Evolutionary conservation across 2,797 vertebrate genomes (phyloP).

Genomic region (Platyrinchus mystaceus): DNA sequence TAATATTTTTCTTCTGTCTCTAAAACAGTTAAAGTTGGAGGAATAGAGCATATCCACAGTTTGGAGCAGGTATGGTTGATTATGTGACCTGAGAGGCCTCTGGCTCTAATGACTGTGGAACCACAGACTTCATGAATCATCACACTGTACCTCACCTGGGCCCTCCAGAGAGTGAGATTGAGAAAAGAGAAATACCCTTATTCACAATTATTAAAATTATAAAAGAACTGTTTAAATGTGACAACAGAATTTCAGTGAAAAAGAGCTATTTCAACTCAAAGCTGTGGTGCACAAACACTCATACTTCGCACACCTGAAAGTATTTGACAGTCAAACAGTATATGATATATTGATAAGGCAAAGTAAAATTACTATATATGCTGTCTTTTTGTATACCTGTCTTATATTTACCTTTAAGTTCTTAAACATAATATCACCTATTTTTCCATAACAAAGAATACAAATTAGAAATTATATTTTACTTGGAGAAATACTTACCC

Average conservation of each 20-base stretch:
- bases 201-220: not conserved
- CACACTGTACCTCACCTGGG: not conserved
- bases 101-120: not conserved
- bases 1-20: not conserved
- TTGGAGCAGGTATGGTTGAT: not conserved
- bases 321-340: not conserved
- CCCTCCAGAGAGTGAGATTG: not conserved
- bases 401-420: not conserved
- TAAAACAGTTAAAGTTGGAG: not conserved
- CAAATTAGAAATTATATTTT: not conserved
- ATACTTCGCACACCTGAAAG: not conserved
- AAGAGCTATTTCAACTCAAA: not conserved
- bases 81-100: not conserved
- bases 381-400: not conserved
- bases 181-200: not conserved
- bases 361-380: not conserved
- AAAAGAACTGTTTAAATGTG: not conserved
- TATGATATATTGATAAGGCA: not conserved
- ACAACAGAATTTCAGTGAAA: not conserved
- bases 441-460: not conserved
- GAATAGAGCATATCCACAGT: not conserved
- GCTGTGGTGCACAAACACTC: not conserved
- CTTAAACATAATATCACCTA: not conserved
- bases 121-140: not conserved
- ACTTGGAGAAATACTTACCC: constrained; percentile 51